A percentile compares a stretch with the other conserved stretches of the same genome.
These are phyloP conservation scores for Yasuhikotakia modesta DNA, from an alignment of 2,797 vertebrate species.

Conservation along the genomic window DNA sequence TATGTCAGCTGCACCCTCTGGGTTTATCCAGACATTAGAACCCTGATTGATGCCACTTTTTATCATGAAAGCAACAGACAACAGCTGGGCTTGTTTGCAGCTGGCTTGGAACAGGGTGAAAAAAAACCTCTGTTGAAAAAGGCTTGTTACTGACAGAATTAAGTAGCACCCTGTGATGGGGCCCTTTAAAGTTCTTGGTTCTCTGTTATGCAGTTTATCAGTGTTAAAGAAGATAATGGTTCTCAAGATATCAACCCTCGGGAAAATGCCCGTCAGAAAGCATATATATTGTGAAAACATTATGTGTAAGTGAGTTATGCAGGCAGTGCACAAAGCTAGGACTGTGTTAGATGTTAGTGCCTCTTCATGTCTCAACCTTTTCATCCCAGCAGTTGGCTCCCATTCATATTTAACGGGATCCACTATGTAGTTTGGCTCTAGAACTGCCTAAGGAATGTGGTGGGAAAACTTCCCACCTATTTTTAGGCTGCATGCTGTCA, in stretches of 20 bases:
- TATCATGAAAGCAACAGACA: constrained; percentile 16
- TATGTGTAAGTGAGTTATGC: constrained; percentile 9
- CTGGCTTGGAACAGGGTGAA: constrained; percentile 21
- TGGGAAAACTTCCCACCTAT: constrained; percentile 46
- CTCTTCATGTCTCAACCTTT: constrained; percentile 20
- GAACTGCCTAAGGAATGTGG: constrained; percentile 50
- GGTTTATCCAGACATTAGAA: constrained; percentile 23
- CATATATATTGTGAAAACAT: not conserved
- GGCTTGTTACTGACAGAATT: constrained; percentile 15
- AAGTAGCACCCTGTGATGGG: not conserved
- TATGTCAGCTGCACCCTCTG: constrained; percentile 23
- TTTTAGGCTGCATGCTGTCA: constrained; percentile 51
- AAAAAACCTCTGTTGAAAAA: constrained; percentile 20
- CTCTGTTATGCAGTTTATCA: constrained; percentile 2
- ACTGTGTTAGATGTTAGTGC: constrained; percentile 1
- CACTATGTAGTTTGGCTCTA: constrained; percentile 40
- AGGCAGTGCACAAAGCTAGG: constrained; percentile 3
- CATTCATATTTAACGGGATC: constrained; percentile 49
- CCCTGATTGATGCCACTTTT: constrained; percentile 25
- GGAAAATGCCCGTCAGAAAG: constrained; percentile 3
- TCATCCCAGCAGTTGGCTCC: constrained; percentile 38
- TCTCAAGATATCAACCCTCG: not conserved
- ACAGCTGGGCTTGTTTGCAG: constrained; percentile 19
- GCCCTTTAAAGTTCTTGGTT: not conserved
- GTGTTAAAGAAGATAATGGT: not conserved